phyloP scores from a whole-genome alignment of 2,113 vertebrate species.

The Peromyscus polionotus region DNA sequence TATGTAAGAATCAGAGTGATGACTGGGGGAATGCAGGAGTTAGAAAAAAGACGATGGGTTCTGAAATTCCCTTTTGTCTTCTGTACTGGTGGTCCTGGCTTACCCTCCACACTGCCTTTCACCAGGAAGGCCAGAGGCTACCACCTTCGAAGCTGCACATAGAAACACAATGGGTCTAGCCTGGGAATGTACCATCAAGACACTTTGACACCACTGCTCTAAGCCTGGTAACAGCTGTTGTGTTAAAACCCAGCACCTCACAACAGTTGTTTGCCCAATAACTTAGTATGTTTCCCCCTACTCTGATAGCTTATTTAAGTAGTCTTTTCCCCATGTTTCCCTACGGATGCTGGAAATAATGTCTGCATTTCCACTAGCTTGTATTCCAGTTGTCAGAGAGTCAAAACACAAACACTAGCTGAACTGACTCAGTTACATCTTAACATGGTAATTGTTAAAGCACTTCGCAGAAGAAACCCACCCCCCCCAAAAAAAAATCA shows the following conservation, averaged over 20 bases:
- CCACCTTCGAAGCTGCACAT: background rate
- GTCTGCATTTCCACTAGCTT: constrained; percentile 76
- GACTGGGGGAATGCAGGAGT: background rate
- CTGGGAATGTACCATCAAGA: background rate
- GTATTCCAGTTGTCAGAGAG: constrained; percentile 83
- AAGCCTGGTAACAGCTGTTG: background rate
- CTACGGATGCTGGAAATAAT: constrained; percentile 73
- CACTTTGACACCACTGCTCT: constrained; percentile 48
- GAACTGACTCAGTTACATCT: constrained; percentile 82
- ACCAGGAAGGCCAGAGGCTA: background rate
- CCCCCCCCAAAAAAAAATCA: constrained; percentile 55
- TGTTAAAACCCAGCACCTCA: constrained; percentile 63
- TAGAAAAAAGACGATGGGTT: background rate
- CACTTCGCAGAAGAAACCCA: constrained; percentile 80
- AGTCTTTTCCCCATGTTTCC: constrained; percentile 72
- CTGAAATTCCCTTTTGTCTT: constrained; percentile 5
- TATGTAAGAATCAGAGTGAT: background rate
- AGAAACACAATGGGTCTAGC: background rate
- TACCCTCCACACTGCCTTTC: background rate
- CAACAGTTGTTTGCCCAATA: constrained; percentile 73
- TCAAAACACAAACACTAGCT: constrained; percentile 83
- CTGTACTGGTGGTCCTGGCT: background rate
- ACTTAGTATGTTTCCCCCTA: constrained; percentile 32
- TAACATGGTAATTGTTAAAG: constrained; percentile 83
- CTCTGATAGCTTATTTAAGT: constrained; percentile 70